These are phyloP conservation scores for Pipistrellus pygmaeus DNA, from an alignment of 2,797 vertebrate species.

Conservation along the genomic window DNA sequence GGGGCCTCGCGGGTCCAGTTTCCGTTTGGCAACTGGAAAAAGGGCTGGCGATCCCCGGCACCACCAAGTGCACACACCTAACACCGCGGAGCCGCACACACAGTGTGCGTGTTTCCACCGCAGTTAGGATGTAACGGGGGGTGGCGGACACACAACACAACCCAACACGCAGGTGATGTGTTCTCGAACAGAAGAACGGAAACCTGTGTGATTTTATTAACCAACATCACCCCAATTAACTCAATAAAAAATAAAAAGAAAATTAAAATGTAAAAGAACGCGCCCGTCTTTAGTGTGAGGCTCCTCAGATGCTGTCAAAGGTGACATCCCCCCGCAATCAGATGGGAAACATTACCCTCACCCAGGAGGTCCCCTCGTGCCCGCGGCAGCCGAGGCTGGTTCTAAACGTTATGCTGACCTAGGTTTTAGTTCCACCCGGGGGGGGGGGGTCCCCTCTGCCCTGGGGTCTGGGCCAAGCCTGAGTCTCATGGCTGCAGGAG, in stretches of 20 bases:
- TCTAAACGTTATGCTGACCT: not conserved
- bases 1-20: not conserved
- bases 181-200: not conserved
- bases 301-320: not conserved
- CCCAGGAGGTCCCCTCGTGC: not conserved
- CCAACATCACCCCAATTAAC: not conserved
- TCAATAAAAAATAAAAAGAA: not conserved
- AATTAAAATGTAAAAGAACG: not conserved
- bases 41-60: not conserved
- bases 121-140: not conserved
- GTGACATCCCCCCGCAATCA: not conserved
- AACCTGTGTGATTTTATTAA: not conserved
- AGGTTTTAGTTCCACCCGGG: not conserved
- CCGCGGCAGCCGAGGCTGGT: not conserved
- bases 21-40: not conserved
- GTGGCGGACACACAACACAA: not conserved
- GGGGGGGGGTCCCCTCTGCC: not conserved
- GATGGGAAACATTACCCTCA: not conserved
- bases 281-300: not conserved
- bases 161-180: not conserved
- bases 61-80: fast-evolving
- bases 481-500: not conserved
- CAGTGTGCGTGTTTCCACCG: not conserved
- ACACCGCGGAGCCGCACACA: fast-evolving
- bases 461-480: not conserved